These are phyloP conservation scores for Philantomba maxwellii DNA, from an alignment of 2,113 vertebrate genomes.

Conservation along the genomic window DNA sequence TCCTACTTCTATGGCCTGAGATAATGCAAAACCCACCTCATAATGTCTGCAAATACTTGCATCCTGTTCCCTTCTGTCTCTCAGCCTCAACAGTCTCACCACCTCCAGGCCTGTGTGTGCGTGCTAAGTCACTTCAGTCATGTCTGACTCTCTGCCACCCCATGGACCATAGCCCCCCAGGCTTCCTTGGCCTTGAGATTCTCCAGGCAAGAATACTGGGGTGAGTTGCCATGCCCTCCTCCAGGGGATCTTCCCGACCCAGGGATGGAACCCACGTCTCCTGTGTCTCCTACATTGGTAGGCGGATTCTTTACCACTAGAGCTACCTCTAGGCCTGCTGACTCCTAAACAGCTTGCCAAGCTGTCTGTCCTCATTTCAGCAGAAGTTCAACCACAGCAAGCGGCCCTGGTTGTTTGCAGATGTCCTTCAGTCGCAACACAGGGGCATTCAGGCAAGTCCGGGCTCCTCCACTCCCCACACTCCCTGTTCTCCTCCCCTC, in stretches of 20 bases:
- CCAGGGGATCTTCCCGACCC: background rate
- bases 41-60: background rate
- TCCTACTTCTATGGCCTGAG: background rate
- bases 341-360: background rate
- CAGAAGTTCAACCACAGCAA: background rate
- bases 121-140: background rate
- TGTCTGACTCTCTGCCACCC: background rate
- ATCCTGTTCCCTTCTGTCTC: background rate
- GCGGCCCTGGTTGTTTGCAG: background rate
- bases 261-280: background rate
- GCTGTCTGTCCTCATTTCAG: background rate
- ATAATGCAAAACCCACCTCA: background rate
- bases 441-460: background rate
- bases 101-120: background rate
- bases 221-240: background rate
- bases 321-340: background rate
- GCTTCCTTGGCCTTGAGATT: background rate
- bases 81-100: background rate
- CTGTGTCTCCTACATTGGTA: background rate
- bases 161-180: background rate
- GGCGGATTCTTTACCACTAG: background rate
- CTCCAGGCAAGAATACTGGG: background rate
- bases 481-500: background rate
- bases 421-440: background rate
- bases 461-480: rapidly evolving